Conservation (phyloP, 1,140 invertebrate genomes). For the Anadara kagoshimensis region DNA sequence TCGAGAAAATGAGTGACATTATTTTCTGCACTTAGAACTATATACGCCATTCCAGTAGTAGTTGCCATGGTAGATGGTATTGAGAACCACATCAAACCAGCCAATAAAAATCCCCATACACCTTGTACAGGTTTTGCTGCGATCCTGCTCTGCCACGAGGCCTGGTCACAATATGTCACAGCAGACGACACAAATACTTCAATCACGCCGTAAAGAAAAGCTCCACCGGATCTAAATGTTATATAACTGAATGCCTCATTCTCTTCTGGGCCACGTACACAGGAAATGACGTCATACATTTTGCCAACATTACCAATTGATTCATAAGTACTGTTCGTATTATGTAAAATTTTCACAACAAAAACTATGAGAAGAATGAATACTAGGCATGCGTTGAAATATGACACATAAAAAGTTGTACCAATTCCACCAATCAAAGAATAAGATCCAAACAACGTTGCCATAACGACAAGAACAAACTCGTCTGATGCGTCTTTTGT, state of each 20-base stretch:
- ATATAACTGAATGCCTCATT: conserved; percentile 65
- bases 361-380: conserved; percentile 64
- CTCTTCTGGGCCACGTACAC: conserved; percentile 59
- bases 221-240: conserved; percentile 60
- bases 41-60: conserved; percentile 64
- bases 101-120: conserved; percentile 71
- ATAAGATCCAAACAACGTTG: conserved; percentile 69
- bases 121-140: conserved; percentile 71
- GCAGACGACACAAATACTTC: conserved; percentile 67
- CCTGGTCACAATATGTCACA: conserved; percentile 74
- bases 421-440: conserved; percentile 73
- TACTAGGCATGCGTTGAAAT: conserved; percentile 73
- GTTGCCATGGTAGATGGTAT: conserved; percentile 72
- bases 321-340: conserved; percentile 33
- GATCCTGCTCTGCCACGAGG: conserved; percentile 72
- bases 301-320: conserved; percentile 43
- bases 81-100: conserved; percentile 73
- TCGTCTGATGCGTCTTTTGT: conserved; percentile 60
- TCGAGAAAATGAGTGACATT: conserved; percentile 54
- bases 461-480: conserved; percentile 63
- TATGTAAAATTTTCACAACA: conserved; percentile 55
- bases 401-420: conserved; percentile 74
- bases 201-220: conserved; percentile 66
- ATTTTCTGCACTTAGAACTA: conserved; percentile 55
- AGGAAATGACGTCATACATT: conserved; percentile 59